Percentiles rank a stretch among this genome's conserved stretches.
Conservation (phyloP, 2,888 invertebrate species). For the Zaprionus bogoriensis region DNA sequence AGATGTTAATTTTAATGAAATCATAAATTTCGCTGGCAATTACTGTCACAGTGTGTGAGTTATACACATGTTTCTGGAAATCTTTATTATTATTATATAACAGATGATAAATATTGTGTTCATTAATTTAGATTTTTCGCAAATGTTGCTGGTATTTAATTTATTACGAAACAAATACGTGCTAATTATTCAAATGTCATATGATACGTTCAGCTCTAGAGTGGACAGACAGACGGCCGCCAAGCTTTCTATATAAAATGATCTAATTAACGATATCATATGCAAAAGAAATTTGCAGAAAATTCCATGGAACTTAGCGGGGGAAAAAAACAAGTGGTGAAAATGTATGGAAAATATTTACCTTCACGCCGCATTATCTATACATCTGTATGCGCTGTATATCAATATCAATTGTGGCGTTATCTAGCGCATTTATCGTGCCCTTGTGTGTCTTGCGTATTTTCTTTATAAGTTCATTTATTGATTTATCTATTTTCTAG, state of each 20-base stretch:
- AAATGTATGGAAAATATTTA: constrained; percentile 64
- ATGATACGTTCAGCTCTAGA: constrained; percentile 50
- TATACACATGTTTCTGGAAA: not conserved
- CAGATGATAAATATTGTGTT: not conserved
- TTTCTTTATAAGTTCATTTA: constrained; percentile 43
- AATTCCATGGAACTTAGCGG: constrained; percentile 29
- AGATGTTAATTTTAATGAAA: constrained; percentile 6
- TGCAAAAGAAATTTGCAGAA: constrained; percentile 10
- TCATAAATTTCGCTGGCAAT: not conserved
- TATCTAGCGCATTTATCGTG: constrained; percentile 51
- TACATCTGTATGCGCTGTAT: constrained; percentile 38
- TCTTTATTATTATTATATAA: not conserved
- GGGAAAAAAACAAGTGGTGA: constrained; percentile 22
- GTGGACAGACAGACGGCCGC: constrained; percentile 14
- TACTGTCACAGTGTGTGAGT: not conserved
- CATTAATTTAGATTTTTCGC: no score
- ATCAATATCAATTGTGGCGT: constrained; percentile 34
- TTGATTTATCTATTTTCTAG: constrained; percentile 60
- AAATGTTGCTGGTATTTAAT: no score
- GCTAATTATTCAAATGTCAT: constrained; percentile 44
- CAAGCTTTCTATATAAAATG: constrained; percentile 30
- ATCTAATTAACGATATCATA: constrained; percentile 24
- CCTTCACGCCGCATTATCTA: constrained; percentile 52
- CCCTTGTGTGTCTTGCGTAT: constrained; percentile 46
- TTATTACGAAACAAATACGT: not conserved